These are phyloP conservation scores for Malthinus seriepunctatus DNA, from an alignment of 2,888 invertebrate genomes.

Conservation along the genomic window DNA sequence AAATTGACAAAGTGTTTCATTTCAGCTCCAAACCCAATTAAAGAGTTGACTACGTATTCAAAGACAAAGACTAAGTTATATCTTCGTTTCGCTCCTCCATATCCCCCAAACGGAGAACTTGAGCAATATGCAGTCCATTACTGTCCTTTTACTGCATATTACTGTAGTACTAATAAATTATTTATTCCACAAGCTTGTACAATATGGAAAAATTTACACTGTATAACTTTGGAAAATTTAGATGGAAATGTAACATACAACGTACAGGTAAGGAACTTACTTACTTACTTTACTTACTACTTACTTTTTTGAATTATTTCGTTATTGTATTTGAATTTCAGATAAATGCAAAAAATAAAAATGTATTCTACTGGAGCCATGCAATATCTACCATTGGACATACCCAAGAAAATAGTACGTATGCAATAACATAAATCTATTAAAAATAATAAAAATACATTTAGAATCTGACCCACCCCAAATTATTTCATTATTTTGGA, in stretches of 20 bases:
- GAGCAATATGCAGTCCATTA: slow-evolving; percentile 29
- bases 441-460: not conserved
- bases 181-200: not conserved
- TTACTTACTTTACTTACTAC: too few species aligned
- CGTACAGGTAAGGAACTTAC: not conserved
- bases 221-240: slow-evolving; percentile 6
- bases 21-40: slow-evolving; percentile 9
- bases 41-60: slow-evolving; percentile 30
- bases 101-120: slow-evolving; percentile 41
- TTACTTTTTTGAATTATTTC: too few species aligned
- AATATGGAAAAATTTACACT: slow-evolving; percentile 14
- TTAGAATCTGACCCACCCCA: slow-evolving; percentile 37
- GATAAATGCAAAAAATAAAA: slow-evolving; percentile 11
- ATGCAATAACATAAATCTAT: not conserved
- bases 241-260: not conserved
- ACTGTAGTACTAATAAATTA: not conserved
- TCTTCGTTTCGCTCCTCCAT: slow-evolving; percentile 39
- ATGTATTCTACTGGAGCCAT: not conserved
- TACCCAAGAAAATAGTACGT: not conserved
- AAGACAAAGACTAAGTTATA: slow-evolving; percentile 33
- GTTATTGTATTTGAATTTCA: slow-evolving; percentile 4
- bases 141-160: not conserved
- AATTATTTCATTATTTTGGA: slow-evolving; percentile 35
- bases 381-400: not conserved
- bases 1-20: too few species aligned